Evolutionary conservation across 2,113 vertebrate species (phyloP), one percentile per base, ranked within the genome.

Genomic region (Sylvilagus bachmani): DNA sequence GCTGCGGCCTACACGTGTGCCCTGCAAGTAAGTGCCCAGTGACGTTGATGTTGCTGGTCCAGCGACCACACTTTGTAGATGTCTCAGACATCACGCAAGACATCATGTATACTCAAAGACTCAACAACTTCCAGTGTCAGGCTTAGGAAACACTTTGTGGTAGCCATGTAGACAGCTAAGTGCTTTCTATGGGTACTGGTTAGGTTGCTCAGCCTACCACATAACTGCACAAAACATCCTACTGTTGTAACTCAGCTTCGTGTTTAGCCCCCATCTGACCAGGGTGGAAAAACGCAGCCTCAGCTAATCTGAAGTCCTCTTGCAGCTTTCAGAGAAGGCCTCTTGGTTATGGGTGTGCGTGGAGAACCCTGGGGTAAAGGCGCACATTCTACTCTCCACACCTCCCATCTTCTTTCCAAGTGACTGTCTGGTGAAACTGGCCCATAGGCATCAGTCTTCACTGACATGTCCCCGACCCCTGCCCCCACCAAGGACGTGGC

Each of bases 201-300:
- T 79, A 51, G 6, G 5, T 67, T 36, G 75, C 36, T 86, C 19
- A 61, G 27, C 77, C 29, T 36, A 49, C 53, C 80, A 36, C 8
- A 53, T 19, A 36, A 24, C 21, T 33, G 44, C 10, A 77, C 19
- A 81, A 86, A 87, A 31, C 13, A 38, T 31, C 86, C 53, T 17
- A 62, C 33, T 67, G 82, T 25, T 49, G 69, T 67, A 81, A 71
- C 6, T 95, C 44, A 73, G 67, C 64, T 88, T 70, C 44, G 77
- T 69, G 51, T 89, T 53, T 38, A 81, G 67, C 61, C 36, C n/a
- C 10, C 86, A 74, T 92, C 70, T 12, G 22, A 91, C 27, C 61
- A 92, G 51, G 58, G 27, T 25, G 67, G 33, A 84, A 92, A 95
- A 89, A 94, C 5, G 22, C 31, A 38, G 77, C 61, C 81, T 85